Conservation (phyloP, 2,797 vertebrate genomes). For the Xiphorhynchus erythropygius region DNA sequence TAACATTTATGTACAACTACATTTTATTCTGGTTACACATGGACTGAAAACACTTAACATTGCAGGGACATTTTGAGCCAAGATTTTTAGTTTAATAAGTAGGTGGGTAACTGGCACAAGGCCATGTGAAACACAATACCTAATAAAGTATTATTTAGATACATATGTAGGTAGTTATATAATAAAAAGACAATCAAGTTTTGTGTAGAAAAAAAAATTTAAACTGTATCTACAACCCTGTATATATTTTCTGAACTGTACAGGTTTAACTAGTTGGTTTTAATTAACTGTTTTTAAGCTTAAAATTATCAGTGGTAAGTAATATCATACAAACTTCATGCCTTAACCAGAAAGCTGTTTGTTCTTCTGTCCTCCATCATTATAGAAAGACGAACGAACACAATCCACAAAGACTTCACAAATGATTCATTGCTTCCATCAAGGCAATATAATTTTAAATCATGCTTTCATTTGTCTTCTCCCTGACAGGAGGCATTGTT, state of each 20-base stretch:
- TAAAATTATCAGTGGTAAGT: not conserved
- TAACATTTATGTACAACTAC: not conserved
- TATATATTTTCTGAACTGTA: not conserved
- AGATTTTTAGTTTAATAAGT: not conserved
- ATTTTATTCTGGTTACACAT: not conserved
- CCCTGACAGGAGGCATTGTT: conserved; percentile 90
- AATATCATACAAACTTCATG: not conserved
- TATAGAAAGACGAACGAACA: not conserved
- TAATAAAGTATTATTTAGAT: not conserved
- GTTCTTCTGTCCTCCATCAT: rapidly evolving
- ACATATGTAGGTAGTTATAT: not conserved
- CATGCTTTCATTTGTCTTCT: conserved; percentile 12
- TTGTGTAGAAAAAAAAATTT: not conserved
- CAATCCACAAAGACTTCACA: not conserved
- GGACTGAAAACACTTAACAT: not conserved
- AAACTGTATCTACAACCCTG: not conserved
- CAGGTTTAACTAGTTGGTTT: not conserved
- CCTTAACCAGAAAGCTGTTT: not conserved
- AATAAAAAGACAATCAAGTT: not conserved
- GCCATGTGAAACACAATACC: not conserved
- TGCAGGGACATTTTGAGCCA: not conserved
- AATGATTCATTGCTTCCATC: conserved; percentile 6
- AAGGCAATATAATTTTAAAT: not conserved
- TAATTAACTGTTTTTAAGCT: not conserved
- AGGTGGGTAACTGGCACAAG: not conserved